Conservation (phyloP, 2,888 invertebrate species). For the Esperia sulphurella region DNA sequence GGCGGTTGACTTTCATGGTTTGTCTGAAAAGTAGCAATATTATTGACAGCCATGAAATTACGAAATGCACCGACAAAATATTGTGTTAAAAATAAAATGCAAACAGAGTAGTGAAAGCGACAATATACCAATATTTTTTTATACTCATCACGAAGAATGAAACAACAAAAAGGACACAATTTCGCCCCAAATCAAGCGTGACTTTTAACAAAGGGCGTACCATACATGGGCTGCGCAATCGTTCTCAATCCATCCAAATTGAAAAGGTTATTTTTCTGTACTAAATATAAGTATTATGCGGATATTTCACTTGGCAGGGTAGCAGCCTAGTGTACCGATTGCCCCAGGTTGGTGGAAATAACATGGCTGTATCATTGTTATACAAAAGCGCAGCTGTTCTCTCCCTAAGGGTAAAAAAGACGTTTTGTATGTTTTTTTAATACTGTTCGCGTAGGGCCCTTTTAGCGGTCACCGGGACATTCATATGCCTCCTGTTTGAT, state of each 20-base stretch:
- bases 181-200: constrained; percentile 73
- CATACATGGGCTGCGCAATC: constrained; percentile 53
- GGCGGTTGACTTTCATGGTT: constrained; percentile 12
- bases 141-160: constrained; percentile 64
- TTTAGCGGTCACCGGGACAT: constrained; percentile 72
- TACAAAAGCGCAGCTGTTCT: constrained; percentile 75
- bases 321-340: constrained; percentile 54
- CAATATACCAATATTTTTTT: constrained; percentile 56
- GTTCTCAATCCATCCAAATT: constrained; percentile 43
- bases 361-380: constrained; percentile 76
- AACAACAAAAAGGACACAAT: constrained; percentile 76
- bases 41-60: constrained; percentile 28
- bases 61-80: constrained; percentile 10
- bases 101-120: constrained; percentile 19
- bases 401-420: constrained; percentile 73
- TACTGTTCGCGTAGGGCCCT: constrained; percentile 49
- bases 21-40: constrained; percentile 14
- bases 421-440: constrained; percentile 61
- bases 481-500: constrained; percentile 49
- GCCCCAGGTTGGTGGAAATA: constrained; percentile 66
- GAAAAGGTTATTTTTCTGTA: constrained; percentile 16
- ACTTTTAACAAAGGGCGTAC: constrained; percentile 69
- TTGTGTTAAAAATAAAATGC: constrained; percentile 14
- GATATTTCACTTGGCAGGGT: constrained; percentile 36
- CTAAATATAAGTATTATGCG: constrained; percentile 13